These are phyloP conservation scores for Reticulitermes lucifugus DNA, from an alignment of 2,888 invertebrate genomes.

Conservation along the genomic window DNA sequence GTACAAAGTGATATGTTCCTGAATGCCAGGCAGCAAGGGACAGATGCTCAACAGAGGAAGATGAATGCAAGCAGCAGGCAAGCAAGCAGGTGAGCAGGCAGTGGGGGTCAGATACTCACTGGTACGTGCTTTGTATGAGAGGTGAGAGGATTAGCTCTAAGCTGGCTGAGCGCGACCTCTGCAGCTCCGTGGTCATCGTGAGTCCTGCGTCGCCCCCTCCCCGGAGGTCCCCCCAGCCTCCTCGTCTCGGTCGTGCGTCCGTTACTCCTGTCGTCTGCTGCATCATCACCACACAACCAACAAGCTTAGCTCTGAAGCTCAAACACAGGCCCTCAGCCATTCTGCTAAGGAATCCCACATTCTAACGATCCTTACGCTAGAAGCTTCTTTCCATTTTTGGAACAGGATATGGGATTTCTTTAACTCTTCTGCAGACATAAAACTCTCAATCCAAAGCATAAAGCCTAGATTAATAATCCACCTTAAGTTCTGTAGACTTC, in stretches of 20 bases:
- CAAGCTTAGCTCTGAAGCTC: conserved; percentile 42
- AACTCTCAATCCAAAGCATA: conserved; percentile 36
- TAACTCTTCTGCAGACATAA: conserved; percentile 21
- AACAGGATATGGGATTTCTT: conserved; percentile 15
- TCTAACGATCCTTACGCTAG: conserved; percentile 27
- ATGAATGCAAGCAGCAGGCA: background rate
- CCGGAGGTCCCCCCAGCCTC: conserved; percentile 35
- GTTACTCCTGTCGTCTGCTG: conserved; percentile 47
- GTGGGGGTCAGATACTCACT: conserved; percentile 51
- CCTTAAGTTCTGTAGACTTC: background rate
- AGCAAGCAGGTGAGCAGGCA: conserved; percentile 33
- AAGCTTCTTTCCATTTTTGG: conserved; percentile 23
- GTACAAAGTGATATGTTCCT: background rate
- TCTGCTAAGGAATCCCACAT: conserved; percentile 14
- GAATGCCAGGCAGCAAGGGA: background rate
- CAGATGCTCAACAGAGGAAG: background rate
- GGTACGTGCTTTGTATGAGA: conserved; percentile 56
- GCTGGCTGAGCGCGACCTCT: conserved; percentile 55
- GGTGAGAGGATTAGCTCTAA: conserved; percentile 56
- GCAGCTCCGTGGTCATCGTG: conserved; percentile 42
- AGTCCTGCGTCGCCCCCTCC: conserved; percentile 52
- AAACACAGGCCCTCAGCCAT: background rate
- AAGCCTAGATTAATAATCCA: background rate
- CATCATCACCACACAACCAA: conserved; percentile 52
- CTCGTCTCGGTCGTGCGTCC: conserved; percentile 42